phyloP scores from a whole-genome alignment of 2,888 invertebrate species.

The Monoplex corrugatus region DNA sequence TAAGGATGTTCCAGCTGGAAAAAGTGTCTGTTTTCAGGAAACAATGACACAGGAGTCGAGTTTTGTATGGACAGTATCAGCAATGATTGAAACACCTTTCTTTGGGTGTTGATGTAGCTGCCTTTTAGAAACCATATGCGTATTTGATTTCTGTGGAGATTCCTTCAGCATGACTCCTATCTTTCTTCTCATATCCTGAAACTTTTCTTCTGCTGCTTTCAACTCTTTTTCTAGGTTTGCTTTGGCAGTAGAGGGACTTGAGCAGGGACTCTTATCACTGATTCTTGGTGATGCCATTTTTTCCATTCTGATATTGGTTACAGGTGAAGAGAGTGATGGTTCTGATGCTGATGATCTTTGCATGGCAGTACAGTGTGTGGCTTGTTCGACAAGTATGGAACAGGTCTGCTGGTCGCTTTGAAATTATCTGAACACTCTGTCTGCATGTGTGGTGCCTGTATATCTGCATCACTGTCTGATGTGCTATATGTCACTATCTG shows the following conservation, averaged over 20 bases:
- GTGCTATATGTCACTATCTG: no score
- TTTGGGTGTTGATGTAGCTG: neutral
- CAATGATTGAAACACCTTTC: neutral
- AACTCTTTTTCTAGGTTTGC: constrained; percentile 40
- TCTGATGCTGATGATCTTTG: neutral
- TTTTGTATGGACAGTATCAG: neutral
- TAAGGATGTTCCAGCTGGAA: neutral
- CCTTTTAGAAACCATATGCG: neutral
- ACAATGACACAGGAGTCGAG: neutral
- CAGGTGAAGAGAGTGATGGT: neutral
- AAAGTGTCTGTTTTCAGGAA: neutral
- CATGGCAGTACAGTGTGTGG: no score
- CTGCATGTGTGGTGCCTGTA: no score
- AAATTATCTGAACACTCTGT: no score
- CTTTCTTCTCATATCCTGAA: constrained; percentile 30
- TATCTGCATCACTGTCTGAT: no score
- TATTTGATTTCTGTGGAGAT: constrained; percentile 23
- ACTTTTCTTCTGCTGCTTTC: constrained; percentile 38
- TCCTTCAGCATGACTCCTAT: constrained; percentile 40
- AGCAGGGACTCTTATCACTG: neutral
- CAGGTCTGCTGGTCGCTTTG: no score
- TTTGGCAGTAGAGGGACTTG: neutral
- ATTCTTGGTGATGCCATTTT: neutral
- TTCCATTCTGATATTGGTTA: neutral
- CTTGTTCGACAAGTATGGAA: no score